phyloP scores from a whole-genome alignment of 1,140 invertebrate species.

The Atta colombica region DNA sequence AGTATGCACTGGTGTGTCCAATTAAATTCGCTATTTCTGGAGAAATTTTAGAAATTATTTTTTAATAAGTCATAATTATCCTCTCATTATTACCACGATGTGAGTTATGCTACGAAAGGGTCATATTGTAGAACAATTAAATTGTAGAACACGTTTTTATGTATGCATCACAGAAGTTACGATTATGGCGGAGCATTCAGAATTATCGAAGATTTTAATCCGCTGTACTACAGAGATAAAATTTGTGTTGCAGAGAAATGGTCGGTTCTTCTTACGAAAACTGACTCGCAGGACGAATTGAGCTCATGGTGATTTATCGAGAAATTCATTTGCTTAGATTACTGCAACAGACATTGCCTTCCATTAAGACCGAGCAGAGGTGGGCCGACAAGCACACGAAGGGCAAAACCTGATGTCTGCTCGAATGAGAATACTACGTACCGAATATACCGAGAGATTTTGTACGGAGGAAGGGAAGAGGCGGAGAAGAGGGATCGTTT shows the following conservation, averaged over 20 bases:
- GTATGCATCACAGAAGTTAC: slow-evolving; percentile 17
- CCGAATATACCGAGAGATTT: slow-evolving; percentile 28
- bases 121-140: too few species aligned
- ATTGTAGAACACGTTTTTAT: neutral
- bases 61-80: neutral
- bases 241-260: slow-evolving; percentile 30
- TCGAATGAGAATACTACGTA: slow-evolving; percentile 52
- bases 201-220: slow-evolving; percentile 21
- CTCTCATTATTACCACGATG: neutral
- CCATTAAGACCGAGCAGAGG: slow-evolving; percentile 43
- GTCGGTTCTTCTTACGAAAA: slow-evolving; percentile 33
- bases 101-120: neutral
- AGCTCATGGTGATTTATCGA: slow-evolving; percentile 56
- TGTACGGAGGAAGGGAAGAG: neutral
- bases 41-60: neutral
- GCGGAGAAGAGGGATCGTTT: slow-evolving; percentile 35
- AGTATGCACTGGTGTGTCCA: too few species aligned
- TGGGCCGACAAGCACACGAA: slow-evolving; percentile 46
- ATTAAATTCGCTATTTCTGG: too few species aligned
- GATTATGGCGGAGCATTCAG: slow-evolving; percentile 22
- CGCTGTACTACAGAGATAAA: neutral
- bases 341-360: slow-evolving; percentile 58
- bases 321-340: slow-evolving; percentile 65
- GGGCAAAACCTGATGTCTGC: slow-evolving; percentile 58
- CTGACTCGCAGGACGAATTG: slow-evolving; percentile 34